phyloP scores from a whole-genome alignment of 1,140 invertebrate genomes.

The Lasaia peninsularis region DNA sequence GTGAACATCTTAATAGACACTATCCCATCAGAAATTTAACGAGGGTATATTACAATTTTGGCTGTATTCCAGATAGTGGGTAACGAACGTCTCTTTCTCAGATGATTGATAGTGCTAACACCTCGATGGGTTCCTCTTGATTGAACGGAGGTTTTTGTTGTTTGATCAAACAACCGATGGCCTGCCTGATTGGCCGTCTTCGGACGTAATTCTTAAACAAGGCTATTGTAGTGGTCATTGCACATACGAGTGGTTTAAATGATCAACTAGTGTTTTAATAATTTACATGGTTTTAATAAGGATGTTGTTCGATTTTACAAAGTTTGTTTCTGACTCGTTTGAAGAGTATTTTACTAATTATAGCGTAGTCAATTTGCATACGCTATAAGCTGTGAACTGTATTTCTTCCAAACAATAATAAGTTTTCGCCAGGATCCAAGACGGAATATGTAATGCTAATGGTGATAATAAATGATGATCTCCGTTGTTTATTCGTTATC shows the following conservation, averaged over 20 bases:
- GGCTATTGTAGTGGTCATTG: slow-evolving; percentile 41
- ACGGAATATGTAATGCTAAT: too few species aligned
- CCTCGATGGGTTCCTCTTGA: slow-evolving; percentile 59
- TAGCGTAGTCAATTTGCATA: too few species aligned
- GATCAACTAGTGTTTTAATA: not conserved
- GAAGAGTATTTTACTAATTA: too few species aligned
- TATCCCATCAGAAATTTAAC: slow-evolving; percentile 58
- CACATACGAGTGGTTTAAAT: not conserved
- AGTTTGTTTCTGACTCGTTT: too few species aligned
- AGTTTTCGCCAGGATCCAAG: too few species aligned
- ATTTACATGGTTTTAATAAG: not conserved
- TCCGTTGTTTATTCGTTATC: too few species aligned
- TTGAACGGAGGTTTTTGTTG: slow-evolving; percentile 69
- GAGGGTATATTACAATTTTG: slow-evolving; percentile 53
- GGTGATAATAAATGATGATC: too few species aligned
- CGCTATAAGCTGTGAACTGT: too few species aligned
- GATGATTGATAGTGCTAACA: slow-evolving; percentile 66
- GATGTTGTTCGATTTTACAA: too few species aligned
- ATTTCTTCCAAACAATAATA: too few species aligned
- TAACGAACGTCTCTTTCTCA: slow-evolving; percentile 51
- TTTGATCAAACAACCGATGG: slow-evolving; percentile 67
- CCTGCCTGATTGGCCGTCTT: slow-evolving; percentile 57
- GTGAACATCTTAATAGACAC: slow-evolving; percentile 47
- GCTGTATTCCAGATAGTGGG: slow-evolving; percentile 32
- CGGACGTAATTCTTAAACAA: slow-evolving; percentile 67